A percentile compares a stretch with the other conserved stretches of the same genome.
Evolutionary conservation across 2,113 vertebrate genomes (phyloP).

Genomic region (Catharus fuscescens): DNA sequence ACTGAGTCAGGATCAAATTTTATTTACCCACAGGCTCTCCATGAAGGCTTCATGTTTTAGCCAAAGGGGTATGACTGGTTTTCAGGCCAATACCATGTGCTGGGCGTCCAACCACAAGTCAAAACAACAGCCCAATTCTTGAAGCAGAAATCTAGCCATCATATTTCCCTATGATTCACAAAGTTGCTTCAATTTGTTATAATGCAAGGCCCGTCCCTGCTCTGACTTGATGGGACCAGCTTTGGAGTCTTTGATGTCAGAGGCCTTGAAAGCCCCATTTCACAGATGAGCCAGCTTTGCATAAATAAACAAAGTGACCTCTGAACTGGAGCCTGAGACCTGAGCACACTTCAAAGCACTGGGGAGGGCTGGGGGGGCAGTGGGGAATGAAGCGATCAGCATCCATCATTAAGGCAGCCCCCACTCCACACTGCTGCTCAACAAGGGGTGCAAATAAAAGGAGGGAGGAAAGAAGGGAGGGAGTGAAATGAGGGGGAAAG

Average conservation of each 20-base stretch:
- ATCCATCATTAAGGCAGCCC: conserved; percentile 66
- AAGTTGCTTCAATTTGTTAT: conserved; percentile 58
- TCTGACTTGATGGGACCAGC: conserved; percentile 63
- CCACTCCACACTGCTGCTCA: background rate
- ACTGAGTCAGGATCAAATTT: background rate
- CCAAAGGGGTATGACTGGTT: background rate
- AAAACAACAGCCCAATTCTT: background rate
- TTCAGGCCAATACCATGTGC: background rate
- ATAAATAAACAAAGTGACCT: conserved; percentile 80
- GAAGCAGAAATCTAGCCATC: background rate
- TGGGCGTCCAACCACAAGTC: background rate
- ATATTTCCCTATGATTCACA: conserved; percentile 21
- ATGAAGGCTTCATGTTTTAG: background rate
- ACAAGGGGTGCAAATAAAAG: conserved; percentile 56
- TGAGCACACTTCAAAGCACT: conserved; percentile 75
- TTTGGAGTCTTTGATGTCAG: conserved; percentile 73
- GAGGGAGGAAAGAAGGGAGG: conserved; percentile 8
- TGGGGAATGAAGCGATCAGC: conserved; percentile 69
- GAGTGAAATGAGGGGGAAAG: conserved; percentile 66
- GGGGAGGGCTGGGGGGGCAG: background rate
- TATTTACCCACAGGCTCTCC: conserved; percentile 27
- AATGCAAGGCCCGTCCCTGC: conserved; percentile 55
- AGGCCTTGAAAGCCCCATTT: conserved; percentile 73
- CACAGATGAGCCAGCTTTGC: conserved; percentile 78
- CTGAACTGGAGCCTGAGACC: conserved; percentile 74